Base-by-base conservation (phyloP, 2,113 vertebrate genomes). In the Brachionichthys hirsutus region DNA sequence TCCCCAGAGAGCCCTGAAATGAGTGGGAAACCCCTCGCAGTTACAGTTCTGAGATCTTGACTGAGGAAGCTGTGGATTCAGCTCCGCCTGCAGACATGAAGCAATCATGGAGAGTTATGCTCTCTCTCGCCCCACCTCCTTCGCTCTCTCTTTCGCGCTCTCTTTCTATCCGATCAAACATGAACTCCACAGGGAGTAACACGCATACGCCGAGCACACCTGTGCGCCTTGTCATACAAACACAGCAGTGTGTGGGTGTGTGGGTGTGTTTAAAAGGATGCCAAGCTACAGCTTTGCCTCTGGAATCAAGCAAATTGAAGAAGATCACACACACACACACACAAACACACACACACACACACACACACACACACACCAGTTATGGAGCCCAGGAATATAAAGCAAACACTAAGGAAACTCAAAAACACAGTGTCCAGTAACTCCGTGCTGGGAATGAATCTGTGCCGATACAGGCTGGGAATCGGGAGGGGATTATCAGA, bases 11-110 rank as follows among this genome's bases (percentile, higher is more conserved):
- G 54, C 12, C 41, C 14, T 0, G 51, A 61, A 54, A 53, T 30
- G 49, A 55, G 43, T 81, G 82, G 83, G 83, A 85, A 87, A 62
- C 77, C 84, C 81, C 83, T 16, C 64, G 13, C 45, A 58, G 66
- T 34, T 53, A 4, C 41, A 42, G 62, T 54, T 7, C 9, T 73
- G 70, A 56, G 67, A 79, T 58, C 30, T 47, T 2, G 59, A 40
- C 43, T n/a, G 54, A 81, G 61, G 69, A 75, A 58, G 63, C 40
- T 30, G 66, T 15, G 74, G 71, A 67, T 77, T 46, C 58, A 62
- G 16, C 49, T 53, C 66, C 24, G 60, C 58, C 70, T 54, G 43
- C 3, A 74, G 53, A 81, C 59, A 62, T 64, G 73, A 73, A 62
- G 41, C 19, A 69, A 68, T 75, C 57, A 70, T 2, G 5, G 14